Percentiles rank a stretch among this genome's conserved stretches.
These are phyloP conservation scores for Cygnus buccinator DNA, from an alignment of 2,113 vertebrate species.

Conservation along the genomic window DNA sequence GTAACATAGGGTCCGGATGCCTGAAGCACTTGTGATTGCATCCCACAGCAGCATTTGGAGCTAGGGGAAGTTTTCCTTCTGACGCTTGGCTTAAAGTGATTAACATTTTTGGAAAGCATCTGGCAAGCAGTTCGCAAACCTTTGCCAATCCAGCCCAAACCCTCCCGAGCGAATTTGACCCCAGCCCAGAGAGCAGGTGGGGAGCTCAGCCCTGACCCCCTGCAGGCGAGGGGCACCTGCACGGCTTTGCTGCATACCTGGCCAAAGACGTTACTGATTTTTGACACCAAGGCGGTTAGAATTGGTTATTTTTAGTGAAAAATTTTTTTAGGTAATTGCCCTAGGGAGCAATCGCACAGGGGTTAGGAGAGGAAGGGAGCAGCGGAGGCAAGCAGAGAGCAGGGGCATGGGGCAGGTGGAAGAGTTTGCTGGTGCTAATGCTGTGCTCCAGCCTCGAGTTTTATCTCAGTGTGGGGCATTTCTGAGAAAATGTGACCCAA, in stretches of 20 bases:
- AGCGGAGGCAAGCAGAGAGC: fast-evolving
- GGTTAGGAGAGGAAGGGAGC: neutral
- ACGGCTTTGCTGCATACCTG: neutral
- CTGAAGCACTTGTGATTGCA: fast-evolving
- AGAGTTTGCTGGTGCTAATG: neutral
- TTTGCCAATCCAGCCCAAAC: neutral
- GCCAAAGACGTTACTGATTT: neutral
- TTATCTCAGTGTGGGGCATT: neutral
- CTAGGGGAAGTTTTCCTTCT: neutral
- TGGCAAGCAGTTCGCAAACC: neutral
- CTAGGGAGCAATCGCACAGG: neutral
- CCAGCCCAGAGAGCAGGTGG: fast-evolving
- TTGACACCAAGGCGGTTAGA: neutral
- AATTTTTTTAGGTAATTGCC: neutral
- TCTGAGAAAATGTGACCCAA: neutral
- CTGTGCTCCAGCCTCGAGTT: neutral
- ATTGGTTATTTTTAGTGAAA: neutral
- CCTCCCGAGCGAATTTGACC: neutral
- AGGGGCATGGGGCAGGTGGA: fast-evolving
- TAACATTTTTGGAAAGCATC: neutral
- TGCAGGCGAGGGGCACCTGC: neutral
- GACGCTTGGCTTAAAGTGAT: neutral
- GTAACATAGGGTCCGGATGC: fast-evolving
- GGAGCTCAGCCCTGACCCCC: neutral
- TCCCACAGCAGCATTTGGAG: neutral